These are phyloP conservation scores for Thryonomys swinderianus DNA, from an alignment of 2,113 vertebrate genomes.

Conservation along the genomic window DNA sequence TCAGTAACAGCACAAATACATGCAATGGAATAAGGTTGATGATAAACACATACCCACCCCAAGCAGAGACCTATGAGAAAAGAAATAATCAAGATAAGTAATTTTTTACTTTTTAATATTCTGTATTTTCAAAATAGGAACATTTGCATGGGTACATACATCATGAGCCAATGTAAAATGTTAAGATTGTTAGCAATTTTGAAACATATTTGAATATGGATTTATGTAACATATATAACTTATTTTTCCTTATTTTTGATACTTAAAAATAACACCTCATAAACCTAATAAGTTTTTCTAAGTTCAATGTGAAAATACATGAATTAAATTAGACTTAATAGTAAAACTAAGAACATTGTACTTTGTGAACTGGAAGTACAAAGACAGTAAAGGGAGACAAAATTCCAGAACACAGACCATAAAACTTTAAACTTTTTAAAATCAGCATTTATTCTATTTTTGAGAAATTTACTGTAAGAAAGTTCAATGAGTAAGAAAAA, in stretches of 20 bases:
- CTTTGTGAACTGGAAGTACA: constrained; percentile 56
- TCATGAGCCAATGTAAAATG: neutral
- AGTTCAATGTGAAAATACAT: constrained; percentile 28
- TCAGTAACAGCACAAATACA: constrained; percentile 97
- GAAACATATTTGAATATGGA: neutral
- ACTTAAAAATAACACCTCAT: constrained; percentile 3
- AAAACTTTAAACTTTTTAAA: constrained; percentile 7
- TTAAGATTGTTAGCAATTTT: constrained; percentile 26
- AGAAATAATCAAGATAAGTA: constrained; percentile 62
- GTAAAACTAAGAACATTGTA: neutral
- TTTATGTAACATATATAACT: neutral
- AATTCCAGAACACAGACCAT: neutral
- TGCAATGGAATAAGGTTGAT: constrained; percentile 99
- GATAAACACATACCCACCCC: constrained; percentile 99
- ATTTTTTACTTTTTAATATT: neutral
- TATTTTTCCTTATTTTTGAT: neutral
- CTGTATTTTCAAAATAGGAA: constrained; percentile 20
- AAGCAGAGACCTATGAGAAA: constrained; percentile 95
- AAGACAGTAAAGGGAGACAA: neutral
- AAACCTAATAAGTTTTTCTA: constrained; percentile 32
- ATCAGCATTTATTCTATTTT: constrained; percentile 28
- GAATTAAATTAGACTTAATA: constrained; percentile 34
- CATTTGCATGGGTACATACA: neutral
- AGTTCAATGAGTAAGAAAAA: constrained; percentile 40
- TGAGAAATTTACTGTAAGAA: neutral